phyloP scores from a whole-genome alignment of 2,797 vertebrate species.

The Hydrocynus forskahlii region DNA sequence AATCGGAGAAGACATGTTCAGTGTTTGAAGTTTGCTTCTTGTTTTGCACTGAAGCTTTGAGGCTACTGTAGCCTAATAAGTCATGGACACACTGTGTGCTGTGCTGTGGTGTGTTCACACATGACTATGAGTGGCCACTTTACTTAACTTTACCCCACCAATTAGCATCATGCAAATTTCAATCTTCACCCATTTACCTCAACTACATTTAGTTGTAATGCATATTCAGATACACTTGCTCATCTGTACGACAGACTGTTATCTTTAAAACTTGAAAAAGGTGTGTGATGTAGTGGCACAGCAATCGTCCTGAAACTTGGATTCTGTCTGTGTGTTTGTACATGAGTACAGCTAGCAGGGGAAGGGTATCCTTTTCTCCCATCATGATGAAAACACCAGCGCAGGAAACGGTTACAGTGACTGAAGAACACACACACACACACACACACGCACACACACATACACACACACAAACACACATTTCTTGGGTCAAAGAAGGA shows the following conservation, averaged over 20 bases:
- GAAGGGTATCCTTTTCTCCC: background rate
- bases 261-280: background rate
- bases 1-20: background rate
- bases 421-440: constrained; percentile 12
- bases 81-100: no score
- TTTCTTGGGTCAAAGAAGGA: background rate
- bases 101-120: no score
- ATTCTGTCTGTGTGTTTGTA: background rate
- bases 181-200: background rate
- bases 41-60: background rate
- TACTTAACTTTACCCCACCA: background rate
- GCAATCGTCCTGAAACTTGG: no score
- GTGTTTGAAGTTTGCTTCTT: background rate
- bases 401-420: constrained; percentile 4
- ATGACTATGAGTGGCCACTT: no score
- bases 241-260: background rate
- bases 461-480: background rate
- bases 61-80: background rate
- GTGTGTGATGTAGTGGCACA: background rate
- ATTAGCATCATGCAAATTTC: background rate
- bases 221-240: background rate
- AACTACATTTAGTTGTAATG: background rate
- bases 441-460: constrained; percentile 1
- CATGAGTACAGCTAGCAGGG: background rate
- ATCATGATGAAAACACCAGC: background rate